Conservation (phyloP, 2,113 vertebrate genomes). For the Telmatochromis brichardi region DNA sequence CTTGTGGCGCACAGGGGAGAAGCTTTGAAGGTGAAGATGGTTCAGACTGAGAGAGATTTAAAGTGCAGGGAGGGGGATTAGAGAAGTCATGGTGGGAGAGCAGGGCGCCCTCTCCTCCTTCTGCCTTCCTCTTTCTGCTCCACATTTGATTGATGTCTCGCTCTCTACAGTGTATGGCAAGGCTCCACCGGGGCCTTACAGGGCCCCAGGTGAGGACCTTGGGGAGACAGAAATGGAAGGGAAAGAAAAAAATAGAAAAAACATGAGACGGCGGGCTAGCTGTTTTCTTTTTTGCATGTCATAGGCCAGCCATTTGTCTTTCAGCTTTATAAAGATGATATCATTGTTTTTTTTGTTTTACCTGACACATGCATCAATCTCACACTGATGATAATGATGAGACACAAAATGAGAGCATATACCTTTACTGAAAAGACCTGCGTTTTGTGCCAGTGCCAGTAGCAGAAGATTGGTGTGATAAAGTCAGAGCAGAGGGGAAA, state of each 20-base stretch:
- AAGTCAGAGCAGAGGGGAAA: background rate
- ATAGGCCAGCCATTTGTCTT: background rate
- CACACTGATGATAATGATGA: background rate
- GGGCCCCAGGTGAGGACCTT: conserved; percentile 33
- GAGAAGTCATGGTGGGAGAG: conserved; percentile 8
- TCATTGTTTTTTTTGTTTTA: background rate
- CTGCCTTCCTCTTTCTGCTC: background rate
- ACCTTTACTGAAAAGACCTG: background rate
- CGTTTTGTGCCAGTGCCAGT: background rate
- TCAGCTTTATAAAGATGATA: background rate
- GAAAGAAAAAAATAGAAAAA: background rate
- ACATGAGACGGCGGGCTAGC: background rate
- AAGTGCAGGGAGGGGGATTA: background rate
- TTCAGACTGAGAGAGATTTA: conserved; percentile 21
- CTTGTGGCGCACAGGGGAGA: background rate
- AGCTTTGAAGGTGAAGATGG: background rate
- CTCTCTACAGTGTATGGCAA: background rate
- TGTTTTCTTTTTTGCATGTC: background rate
- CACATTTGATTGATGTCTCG: conserved; percentile 29
- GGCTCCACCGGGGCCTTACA: background rate
- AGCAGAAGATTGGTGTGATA: background rate
- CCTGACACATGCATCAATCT: background rate
- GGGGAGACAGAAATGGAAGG: background rate
- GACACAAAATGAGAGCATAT: background rate
- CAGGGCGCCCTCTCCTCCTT: background rate